These are phyloP conservation scores for Asteroscopus sphinx DNA, from an alignment of 2,888 invertebrate species.

Conservation along the genomic window DNA sequence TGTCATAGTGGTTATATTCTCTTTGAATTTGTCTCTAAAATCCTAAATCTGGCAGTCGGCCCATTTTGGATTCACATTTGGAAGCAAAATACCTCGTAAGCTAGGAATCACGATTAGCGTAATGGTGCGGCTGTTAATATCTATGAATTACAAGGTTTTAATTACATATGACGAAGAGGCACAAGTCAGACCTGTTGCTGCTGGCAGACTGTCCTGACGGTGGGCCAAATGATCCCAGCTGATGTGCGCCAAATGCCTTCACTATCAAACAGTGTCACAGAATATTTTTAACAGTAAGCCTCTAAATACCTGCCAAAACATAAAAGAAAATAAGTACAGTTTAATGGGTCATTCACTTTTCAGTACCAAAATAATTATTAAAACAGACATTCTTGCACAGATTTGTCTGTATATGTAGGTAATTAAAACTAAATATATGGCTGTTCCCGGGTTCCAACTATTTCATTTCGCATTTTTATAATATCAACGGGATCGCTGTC, in stretches of 20 bases:
- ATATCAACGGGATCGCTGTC: no score
- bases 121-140: constrained; percentile 27
- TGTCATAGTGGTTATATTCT: no score
- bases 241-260: constrained; percentile 64
- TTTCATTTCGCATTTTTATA: no score
- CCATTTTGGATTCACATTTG: constrained; percentile 21
- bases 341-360: constrained; percentile 2
- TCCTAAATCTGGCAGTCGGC: constrained; percentile 20
- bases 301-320: constrained; percentile 48
- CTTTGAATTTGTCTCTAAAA: constrained; percentile 40
- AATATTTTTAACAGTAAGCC: constrained; percentile 53
- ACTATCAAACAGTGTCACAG: constrained; percentile 29
- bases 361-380: no score
- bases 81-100: constrained; percentile 20
- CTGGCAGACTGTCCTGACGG: constrained; percentile 71
- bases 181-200: constrained; percentile 74
- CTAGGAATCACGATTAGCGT: constrained; percentile 36
- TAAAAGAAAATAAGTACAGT: constrained; percentile 6
- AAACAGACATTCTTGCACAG: no score
- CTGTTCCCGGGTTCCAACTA: no score
- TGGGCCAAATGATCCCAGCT: constrained; percentile 74
- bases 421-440: no score
- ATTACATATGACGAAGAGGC: constrained; percentile 36
- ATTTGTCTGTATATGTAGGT: no score
- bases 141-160: constrained; percentile 32